Evolutionary conservation across 2,888 invertebrate genomes (phyloP).

Genomic region (Ophonus ardosiacus): DNA sequence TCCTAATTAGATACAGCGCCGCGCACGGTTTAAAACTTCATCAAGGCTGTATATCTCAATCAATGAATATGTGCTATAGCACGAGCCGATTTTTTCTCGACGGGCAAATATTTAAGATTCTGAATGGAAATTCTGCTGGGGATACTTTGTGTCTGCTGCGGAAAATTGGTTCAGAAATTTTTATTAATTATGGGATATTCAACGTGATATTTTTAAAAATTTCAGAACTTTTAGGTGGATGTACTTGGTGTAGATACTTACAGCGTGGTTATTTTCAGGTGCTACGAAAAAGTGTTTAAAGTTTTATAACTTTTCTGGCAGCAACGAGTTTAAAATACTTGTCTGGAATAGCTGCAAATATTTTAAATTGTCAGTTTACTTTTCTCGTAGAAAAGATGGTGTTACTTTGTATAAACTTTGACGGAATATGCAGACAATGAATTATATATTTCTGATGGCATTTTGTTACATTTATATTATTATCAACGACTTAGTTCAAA

Average conservation of each 20-base stretch:
- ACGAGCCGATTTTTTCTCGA: constrained; percentile 35
- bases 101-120: constrained; percentile 45
- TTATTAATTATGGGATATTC: constrained; percentile 36
- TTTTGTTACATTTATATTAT: too few relatives aligned
- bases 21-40: constrained; percentile 51
- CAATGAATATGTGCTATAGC: constrained; percentile 29
- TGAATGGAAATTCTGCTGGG: constrained; percentile 27
- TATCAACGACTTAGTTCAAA: too few relatives aligned
- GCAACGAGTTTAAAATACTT: not conserved
- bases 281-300: constrained; percentile 9
- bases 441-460: too few relatives aligned
- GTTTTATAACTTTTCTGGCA: constrained; percentile 4
- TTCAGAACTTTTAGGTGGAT: constrained; percentile 11
- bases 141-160: not conserved
- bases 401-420: too few relatives aligned
- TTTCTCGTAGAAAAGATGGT: too few relatives aligned
- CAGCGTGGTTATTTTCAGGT: constrained; percentile 5
- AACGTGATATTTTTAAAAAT: constrained; percentile 5
- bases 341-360: not conserved
- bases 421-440: too few relatives aligned
- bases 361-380: not conserved
- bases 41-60: constrained; percentile 48
- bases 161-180: constrained; percentile 27
- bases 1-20: constrained; percentile 42
- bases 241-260: constrained; percentile 7